These are phyloP conservation scores for Nothura maculosa DNA, from an alignment of 2,797 vertebrate genomes.

Conservation along the genomic window DNA sequence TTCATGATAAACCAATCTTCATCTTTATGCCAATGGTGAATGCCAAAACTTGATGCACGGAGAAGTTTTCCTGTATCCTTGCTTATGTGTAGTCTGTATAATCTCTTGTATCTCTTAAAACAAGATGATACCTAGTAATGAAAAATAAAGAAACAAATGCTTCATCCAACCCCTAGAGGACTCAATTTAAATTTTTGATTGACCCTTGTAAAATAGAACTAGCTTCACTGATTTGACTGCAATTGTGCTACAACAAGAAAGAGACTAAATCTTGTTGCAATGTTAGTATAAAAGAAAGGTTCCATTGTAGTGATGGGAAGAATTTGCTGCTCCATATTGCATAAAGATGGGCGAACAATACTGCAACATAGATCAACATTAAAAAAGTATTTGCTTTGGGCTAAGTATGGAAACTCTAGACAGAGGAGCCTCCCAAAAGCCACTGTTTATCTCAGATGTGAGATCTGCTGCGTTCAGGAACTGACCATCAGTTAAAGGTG, in stretches of 20 bases:
- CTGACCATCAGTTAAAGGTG: background rate
- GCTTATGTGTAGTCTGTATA: background rate
- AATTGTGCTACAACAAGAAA: background rate
- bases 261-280: background rate
- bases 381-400: background rate
- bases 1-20: background rate
- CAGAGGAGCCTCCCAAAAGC: background rate
- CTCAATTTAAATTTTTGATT: accelerated
- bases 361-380: background rate
- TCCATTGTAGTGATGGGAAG: background rate
- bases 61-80: background rate
- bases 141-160: background rate
- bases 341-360: background rate
- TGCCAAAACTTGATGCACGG: background rate
- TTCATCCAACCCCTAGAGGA: too few species aligned
- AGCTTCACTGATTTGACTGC: background rate
- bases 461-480: background rate
- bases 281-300: background rate
- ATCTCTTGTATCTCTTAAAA: background rate
- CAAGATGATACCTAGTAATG: background rate
- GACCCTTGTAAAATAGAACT: background rate
- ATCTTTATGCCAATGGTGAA: background rate
- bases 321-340: background rate
- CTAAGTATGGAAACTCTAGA: background rate
- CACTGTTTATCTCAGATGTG: background rate